These are phyloP conservation scores for Agonopterix subpropinquella DNA, from an alignment of 2,888 invertebrate species.

Conservation along the genomic window DNA sequence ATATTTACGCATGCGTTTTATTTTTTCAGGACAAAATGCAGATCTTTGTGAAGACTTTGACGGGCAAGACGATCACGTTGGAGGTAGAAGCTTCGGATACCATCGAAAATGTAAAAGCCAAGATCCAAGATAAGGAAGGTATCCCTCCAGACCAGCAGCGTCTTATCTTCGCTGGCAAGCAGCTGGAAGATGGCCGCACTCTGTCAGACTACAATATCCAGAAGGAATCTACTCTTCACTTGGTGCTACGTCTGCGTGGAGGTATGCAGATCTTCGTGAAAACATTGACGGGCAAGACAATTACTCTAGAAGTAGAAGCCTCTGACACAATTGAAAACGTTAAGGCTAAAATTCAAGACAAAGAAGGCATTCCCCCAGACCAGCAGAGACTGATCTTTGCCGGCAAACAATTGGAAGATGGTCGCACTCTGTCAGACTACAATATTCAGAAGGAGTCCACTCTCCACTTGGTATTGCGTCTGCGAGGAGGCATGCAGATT, in stretches of 20 bases:
- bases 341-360: slow-evolving; percentile 19
- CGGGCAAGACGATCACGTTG: slow-evolving; percentile 11
- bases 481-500: slow-evolving; percentile 20
- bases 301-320: slow-evolving; percentile 16
- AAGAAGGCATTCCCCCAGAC: slow-evolving; percentile 19
- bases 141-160: slow-evolving; percentile 17
- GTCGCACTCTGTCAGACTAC: slow-evolving; percentile 18
- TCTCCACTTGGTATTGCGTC: slow-evolving; percentile 15
- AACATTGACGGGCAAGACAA: slow-evolving; percentile 18
- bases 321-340: slow-evolving; percentile 19
- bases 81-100: slow-evolving; percentile 13
- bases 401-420: slow-evolving; percentile 18
- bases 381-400: slow-evolving; percentile 18
- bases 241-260: slow-evolving; percentile 13
- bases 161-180: slow-evolving; percentile 16
- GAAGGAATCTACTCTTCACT: slow-evolving; percentile 14
- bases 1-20: slow-evolving; percentile 2
- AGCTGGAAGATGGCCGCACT: slow-evolving; percentile 15
- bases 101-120: slow-evolving; percentile 16
- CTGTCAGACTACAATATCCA: slow-evolving; percentile 17
- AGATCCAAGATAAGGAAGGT: slow-evolving; percentile 16
- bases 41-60: slow-evolving; percentile 25
- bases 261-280: slow-evolving; percentile 17
- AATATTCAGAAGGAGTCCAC: slow-evolving; percentile 20
- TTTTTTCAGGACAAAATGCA: slow-evolving; percentile 35